phyloP scores from a whole-genome alignment of 2,113 vertebrate species.

The Pluvianellus socialis region DNA sequence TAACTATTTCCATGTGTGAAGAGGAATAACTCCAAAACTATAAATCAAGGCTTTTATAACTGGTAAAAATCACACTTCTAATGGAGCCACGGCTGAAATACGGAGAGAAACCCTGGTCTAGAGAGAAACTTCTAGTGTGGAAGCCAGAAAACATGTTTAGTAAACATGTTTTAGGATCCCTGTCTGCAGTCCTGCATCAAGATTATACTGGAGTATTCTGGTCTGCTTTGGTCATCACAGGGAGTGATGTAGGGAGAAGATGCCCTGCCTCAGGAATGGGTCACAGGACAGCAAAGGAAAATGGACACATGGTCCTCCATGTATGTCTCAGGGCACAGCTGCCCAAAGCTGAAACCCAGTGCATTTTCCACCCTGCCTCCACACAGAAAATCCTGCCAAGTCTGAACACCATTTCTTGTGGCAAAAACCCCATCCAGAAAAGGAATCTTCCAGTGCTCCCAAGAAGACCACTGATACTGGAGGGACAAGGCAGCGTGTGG shows the following conservation, averaged over 20 bases:
- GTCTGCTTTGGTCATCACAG: neutral
- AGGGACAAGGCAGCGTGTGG: neutral
- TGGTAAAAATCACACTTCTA: conserved; percentile 12
- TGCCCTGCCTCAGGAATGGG: neutral
- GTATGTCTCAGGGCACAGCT: neutral
- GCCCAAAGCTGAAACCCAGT: neutral
- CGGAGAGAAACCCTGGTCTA: neutral
- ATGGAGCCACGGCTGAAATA: neutral
- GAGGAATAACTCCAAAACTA: conserved; percentile 20
- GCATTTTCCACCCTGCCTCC: neutral
- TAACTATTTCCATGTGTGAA: conserved; percentile 53
- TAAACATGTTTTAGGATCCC: neutral
- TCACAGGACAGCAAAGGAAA: neutral
- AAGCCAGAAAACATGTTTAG: neutral
- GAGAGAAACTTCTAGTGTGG: neutral
- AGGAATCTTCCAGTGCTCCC: neutral
- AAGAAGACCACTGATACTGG: neutral
- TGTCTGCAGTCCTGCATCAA: neutral
- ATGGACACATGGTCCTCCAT: rapidly evolving
- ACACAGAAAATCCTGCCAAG: neutral
- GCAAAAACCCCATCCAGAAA: rapidly evolving
- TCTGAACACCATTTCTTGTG: neutral
- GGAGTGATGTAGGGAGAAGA: neutral
- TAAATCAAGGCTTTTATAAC: conserved; percentile 20
- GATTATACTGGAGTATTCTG: neutral